These are phyloP conservation scores for Trigoniulus corallinus DNA, from an alignment of 1,140 invertebrate genomes.

Conservation along the genomic window DNA sequence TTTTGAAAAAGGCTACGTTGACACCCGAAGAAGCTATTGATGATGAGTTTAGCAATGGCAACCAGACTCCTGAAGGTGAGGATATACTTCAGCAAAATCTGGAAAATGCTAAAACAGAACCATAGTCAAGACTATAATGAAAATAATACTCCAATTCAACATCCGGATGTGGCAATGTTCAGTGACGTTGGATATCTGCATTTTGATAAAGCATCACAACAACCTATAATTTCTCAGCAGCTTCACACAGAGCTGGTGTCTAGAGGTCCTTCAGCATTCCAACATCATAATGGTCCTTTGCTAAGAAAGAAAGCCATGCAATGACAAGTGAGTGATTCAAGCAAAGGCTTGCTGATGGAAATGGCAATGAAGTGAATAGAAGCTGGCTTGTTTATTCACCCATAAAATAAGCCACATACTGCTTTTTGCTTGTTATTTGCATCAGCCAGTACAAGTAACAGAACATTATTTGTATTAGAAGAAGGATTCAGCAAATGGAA, in stretches of 20 bases:
- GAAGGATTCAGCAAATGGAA: constrained; percentile 9
- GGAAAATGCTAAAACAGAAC: neutral
- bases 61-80: neutral
- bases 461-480: constrained; percentile 6
- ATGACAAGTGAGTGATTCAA: constrained; percentile 7
- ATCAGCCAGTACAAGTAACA: constrained; percentile 3
- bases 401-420: constrained; percentile 8
- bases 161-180: constrained; percentile 5
- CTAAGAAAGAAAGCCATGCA: neutral
- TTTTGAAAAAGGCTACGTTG: no score
- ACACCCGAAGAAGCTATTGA: neutral
- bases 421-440: constrained; percentile 10
- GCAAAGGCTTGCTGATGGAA: constrained; percentile 7
- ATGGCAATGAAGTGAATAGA: constrained; percentile 4
- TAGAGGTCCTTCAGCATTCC: neutral
- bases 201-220: constrained; percentile 7
- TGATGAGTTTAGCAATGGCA: neutral
- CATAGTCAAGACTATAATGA: neutral
- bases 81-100: neutral
- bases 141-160: neutral
- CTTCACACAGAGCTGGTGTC: constrained; percentile 4
- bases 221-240: constrained; percentile 6
- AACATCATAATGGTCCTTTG: constrained; percentile 1
- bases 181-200: constrained; percentile 9
- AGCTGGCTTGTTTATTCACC: constrained; percentile 8